phyloP scores from a whole-genome alignment of 2,888 invertebrate species.

The Parelbella ahira region DNA sequence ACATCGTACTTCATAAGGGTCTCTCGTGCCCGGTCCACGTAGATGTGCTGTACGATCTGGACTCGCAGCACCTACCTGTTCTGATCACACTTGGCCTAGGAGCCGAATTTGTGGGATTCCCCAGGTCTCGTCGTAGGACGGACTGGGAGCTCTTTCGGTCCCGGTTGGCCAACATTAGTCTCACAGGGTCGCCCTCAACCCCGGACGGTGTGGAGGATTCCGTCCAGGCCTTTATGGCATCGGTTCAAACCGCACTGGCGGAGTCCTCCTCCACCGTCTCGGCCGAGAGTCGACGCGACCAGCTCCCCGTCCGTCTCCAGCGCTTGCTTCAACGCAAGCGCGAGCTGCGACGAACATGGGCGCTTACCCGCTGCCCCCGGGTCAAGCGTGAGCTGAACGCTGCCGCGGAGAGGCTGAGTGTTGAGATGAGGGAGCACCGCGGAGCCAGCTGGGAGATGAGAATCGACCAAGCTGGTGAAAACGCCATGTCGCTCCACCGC shows the following conservation, averaged over 20 bases:
- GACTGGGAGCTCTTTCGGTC: neutral
- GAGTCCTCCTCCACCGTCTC: neutral
- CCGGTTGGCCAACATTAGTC: neutral
- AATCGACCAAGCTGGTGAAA: neutral
- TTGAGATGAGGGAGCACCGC: slow-evolving; percentile 1
- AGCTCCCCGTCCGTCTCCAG: neutral
- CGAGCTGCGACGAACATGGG: neutral
- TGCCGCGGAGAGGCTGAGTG: neutral
- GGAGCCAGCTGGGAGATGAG: neutral
- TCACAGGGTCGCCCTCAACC: neutral
- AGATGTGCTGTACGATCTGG: slow-evolving; percentile 7
- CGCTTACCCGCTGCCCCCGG: neutral
- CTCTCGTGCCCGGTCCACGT: neutral
- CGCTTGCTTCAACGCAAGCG: neutral
- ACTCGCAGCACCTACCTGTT: slow-evolving; percentile 4
- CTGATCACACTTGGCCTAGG: slow-evolving; percentile 6
- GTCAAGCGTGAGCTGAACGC: slow-evolving; percentile 5
- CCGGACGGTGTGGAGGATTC: neutral
- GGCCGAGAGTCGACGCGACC: neutral
- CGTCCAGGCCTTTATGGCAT: neutral
- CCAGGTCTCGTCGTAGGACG: neutral
- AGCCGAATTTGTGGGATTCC: neutral
- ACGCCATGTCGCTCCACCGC: neutral
- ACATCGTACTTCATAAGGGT: neutral
- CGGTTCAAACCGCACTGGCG: neutral